Evolutionary conservation across 1,140 invertebrate species (phyloP), one percentile per base, ranked within the genome.

Genomic region (Thalassaphorura encarpata): DNA sequence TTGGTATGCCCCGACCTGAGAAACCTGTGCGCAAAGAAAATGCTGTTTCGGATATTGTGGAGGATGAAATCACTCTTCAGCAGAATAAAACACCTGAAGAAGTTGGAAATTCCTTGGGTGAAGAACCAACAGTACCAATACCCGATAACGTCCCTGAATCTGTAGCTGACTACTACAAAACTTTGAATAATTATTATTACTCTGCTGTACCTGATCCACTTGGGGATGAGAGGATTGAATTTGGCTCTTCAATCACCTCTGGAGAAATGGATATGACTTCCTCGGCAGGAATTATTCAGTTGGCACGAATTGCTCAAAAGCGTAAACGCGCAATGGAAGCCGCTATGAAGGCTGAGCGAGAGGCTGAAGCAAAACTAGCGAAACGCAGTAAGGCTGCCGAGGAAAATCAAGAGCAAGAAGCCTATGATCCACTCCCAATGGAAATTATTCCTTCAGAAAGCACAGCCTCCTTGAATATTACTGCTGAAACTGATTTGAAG

Each of bases 361-460:
- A 54, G 13, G 18, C n/a, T 0, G 39, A 53, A 18, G 54, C 39
- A n/a, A 45, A 46, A 52, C 39, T 26, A 24, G 23, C 41, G 19
- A 54, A 47, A 33, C 33, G 21, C 24, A 28, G 18, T 16, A n/a
- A 11, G 8, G 2, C 13, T 3, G n/a, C 27, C 1, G 18, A 42
- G 33, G 27, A 53, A n/a, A 18, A 52, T 21, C 27, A 54, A 46
- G 56, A 53, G 47, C 27, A 56, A 21, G 56, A 51, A n/a, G 19
- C n/a, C 2, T 65, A 65, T 40, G 63, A 65, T 41, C 63, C 63
- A 0, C 29, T 65, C 1, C 63, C 63, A 1, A 65, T 62, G 63
- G 63, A 65, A 53, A 40, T 59, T 45, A 57, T 65, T 3, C 57
- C 54, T 1, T 55, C 51, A 16, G 52, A 45, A 1, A 39, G 26